Evolutionary conservation across 2,797 vertebrate species (phyloP), one percentile per base, ranked within the genome.

Genomic region (Gambusia yucatana): DNA sequence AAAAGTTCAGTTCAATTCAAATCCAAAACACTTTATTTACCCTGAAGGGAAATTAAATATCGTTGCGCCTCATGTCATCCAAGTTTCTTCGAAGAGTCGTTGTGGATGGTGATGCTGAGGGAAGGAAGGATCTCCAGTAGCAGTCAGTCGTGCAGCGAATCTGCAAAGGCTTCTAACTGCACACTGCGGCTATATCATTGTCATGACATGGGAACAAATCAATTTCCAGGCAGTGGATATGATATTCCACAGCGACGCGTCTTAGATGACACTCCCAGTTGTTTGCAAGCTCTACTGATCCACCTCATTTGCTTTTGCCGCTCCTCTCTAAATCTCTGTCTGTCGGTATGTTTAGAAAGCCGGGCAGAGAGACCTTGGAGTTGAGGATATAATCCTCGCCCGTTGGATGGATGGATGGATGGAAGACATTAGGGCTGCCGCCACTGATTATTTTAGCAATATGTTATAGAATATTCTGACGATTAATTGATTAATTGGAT

Each of bases 61-160:
- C 11, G 3, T 28, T 28, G 55, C 11, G 28, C 10, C 55, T 57
- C 9, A 13, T 57, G 13, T 13, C 55, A 13, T 13, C n/a, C 52
- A 57, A 57, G 10, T n/a, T 4, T n/a, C 52, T n/a, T 28, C 25
- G 13, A 28, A 0, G 55, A 57, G 25, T 57, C 10, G 9, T 57
- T 57, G 55, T 57, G 55, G 55, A 57, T n/a, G 52, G 52, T 57
- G 52, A 57, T 28, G 55, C 55, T 57, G 55, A n/a, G n/a, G 55
- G 55, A 11, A 57, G n/a, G 55, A 57, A 14, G 59, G 59, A 33
- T 17, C 30, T 61, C 30, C 14, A 33, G 59, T 33, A 61, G 14
- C 59, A 61, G 59, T 61, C 30, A 30, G 30, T 61, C 59, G 3
- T 61, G 14, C 59, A 33, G 16, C 30, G 30, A 63, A 16, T 63